These are phyloP conservation scores for Nilaparvata lugens DNA, from an alignment of 1,140 invertebrate genomes.

Conservation along the genomic window DNA sequence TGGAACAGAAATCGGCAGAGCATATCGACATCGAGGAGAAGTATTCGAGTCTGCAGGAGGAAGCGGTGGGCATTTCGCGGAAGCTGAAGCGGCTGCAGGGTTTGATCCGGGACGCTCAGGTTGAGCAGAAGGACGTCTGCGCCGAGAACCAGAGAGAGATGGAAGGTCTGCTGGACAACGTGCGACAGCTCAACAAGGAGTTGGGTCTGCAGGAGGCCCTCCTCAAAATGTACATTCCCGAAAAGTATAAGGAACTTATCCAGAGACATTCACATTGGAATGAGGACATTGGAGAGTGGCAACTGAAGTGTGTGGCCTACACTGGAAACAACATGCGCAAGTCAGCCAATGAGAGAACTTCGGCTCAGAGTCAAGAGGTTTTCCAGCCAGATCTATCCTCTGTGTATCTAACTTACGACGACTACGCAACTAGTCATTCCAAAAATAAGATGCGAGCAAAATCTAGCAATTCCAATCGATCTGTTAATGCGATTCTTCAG, in stretches of 20 bases:
- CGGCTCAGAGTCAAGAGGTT: constrained; percentile 8
- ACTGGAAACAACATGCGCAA: constrained; percentile 98
- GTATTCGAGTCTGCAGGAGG: constrained; percentile 89
- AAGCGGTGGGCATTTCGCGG: constrained; percentile 82
- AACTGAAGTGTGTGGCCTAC: constrained; percentile 95
- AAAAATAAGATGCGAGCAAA: too few relatives aligned
- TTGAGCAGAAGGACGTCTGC: constrained; percentile 79
- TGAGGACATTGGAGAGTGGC: constrained; percentile 97
- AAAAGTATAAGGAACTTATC: constrained; percentile 84
- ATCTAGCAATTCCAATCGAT: too few relatives aligned
- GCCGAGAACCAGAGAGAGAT: constrained; percentile 94
- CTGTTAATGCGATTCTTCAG: too few relatives aligned
- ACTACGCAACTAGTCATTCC: too few relatives aligned
- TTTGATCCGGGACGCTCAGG: constrained; percentile 70
- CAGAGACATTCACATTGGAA: constrained; percentile 93
- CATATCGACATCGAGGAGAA: constrained; percentile 93
- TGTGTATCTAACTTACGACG: too few relatives aligned
- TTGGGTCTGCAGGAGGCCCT: constrained; percentile 83
- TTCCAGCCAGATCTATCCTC: not conserved
- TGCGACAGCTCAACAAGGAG: constrained; percentile 80
- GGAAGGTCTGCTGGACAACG: constrained; percentile 88
- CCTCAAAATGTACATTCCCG: constrained; percentile 83
- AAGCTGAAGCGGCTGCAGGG: constrained; percentile 85
- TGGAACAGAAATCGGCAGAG: constrained; percentile 83
- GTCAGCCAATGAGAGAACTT: constrained; percentile 4